These are phyloP conservation scores for Lanistes nyassanus DNA, from an alignment of 1,140 invertebrate species.

Conservation along the genomic window DNA sequence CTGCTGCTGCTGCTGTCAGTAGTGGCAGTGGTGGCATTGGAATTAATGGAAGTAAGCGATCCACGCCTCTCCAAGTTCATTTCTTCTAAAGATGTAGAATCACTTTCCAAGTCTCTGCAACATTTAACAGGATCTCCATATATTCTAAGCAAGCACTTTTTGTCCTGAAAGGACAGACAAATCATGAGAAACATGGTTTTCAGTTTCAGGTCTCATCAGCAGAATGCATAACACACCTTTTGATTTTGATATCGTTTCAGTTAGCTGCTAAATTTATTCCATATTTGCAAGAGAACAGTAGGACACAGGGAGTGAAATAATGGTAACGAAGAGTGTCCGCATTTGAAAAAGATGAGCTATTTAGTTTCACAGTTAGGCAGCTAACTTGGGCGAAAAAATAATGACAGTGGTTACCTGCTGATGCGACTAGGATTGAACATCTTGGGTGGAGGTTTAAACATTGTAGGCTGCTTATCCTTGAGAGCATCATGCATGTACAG, in stretches of 20 bases:
- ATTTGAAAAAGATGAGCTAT: neutral
- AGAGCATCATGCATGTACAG: conserved; percentile 83
- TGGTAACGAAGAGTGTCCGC: neutral
- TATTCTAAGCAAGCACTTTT: too few species aligned
- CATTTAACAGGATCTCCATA: too few species aligned
- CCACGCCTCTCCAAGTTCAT: conserved; percentile 82
- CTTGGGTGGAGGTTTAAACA: conserved; percentile 74
- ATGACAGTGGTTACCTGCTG: conserved; percentile 68
- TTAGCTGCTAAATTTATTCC: too few species aligned
- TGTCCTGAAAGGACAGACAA: too few species aligned
- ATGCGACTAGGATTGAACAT: conserved; percentile 81
- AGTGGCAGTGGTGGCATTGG: conserved; percentile 76
- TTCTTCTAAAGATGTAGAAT: conserved; percentile 79
- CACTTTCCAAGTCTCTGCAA: conserved; percentile 84
- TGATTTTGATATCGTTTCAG: too few species aligned
- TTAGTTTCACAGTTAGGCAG: neutral
- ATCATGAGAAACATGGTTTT: too few species aligned
- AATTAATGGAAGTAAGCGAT: conserved; percentile 91
- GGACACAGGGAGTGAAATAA: too few species aligned
- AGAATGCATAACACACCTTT: too few species aligned
- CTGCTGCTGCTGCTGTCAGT: conserved; percentile 79
- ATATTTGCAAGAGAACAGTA: too few species aligned
- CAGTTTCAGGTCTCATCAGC: too few species aligned
- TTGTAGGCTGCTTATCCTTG: conserved; percentile 63
- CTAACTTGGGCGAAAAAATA: neutral